Base-by-base conservation (phyloP, 2,888 invertebrate species). In the Sinopyrophorus schimmeli region DNA sequence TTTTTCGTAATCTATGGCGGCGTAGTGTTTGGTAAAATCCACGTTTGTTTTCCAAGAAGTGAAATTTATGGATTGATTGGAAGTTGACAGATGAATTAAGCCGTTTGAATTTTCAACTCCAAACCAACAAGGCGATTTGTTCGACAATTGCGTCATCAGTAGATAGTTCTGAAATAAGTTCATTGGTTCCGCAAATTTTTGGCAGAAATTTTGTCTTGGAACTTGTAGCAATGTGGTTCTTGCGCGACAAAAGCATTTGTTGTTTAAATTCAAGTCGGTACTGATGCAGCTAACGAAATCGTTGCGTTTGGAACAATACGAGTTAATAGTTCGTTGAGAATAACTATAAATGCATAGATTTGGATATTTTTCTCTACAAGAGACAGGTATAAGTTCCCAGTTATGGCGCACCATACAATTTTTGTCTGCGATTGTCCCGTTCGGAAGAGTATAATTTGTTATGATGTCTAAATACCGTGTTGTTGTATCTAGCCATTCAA, bases 101-200 rank as follows among this genome's bases (percentile, higher is more conserved):
- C 37, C 21, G 4, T 24, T 5, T 1, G 14, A 14, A 3, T 6
- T 23, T 27, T 53, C 34, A 4, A 46, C 7, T 12, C 53, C 53
- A 42, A 53, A 49, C 46, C 49, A 49, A 27, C 48, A 53, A 1
- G 38, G 35, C 2, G 32, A 17, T 5, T 24, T 41, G 14, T 38
- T 18, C 3, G 20, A 5, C n/a, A 53, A 38, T 3, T 32, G 20
- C 2, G 20, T 32, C 17, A 46, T 18, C 2, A 53, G 4, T 3
- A 53, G 4, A 4, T 38, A 10, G 24, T 35, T 53, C 43, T 53
- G 53, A 20, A 44, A 44, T 3, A 21, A 34, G 3, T 47, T 16
- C 1, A 23, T 12, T 2, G 53, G 49, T 20, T 53, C 53, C 2
- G 53, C 53, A 7, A 53, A 31, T 12, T 47, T 46, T 10, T 26